A percentile compares a stretch with the other conserved stretches of the same genome.
These are phyloP conservation scores for Opisthograptis luteolata DNA, from an alignment of 2,888 invertebrate genomes.

Conservation along the genomic window DNA sequence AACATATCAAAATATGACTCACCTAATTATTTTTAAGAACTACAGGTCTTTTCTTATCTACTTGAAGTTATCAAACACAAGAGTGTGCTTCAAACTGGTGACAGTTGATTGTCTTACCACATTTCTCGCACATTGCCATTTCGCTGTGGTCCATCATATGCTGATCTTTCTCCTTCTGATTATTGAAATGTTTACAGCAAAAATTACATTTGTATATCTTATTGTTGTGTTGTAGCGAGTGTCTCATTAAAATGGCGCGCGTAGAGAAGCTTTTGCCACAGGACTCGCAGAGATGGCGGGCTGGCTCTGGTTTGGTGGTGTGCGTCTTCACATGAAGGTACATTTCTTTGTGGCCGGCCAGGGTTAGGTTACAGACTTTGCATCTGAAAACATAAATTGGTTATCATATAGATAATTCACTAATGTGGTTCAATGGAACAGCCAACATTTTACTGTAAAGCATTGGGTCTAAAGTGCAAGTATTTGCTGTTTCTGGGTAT, in stretches of 20 bases:
- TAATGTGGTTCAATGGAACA: background rate
- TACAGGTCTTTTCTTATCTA: too few relatives aligned
- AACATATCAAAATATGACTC: background rate
- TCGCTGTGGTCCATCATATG: conserved; percentile 59
- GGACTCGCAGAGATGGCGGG: conserved; percentile 70
- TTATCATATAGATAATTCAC: background rate
- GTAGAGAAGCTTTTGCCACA: conserved; percentile 74
- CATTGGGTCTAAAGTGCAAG: too few relatives aligned
- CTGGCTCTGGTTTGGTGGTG: conserved; percentile 53
- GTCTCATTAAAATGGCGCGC: conserved; percentile 58
- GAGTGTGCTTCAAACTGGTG: conserved; percentile 53
- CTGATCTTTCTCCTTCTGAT: conserved; percentile 49
- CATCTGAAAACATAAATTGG: conserved; percentile 66
- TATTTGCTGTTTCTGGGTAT: too few relatives aligned
- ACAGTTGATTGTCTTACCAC: conserved; percentile 62
- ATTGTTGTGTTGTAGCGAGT: conserved; percentile 55
- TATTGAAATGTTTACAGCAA: conserved; percentile 54
- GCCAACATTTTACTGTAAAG: too few relatives aligned
- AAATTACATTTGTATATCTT: conserved; percentile 51
- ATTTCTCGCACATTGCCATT: conserved; percentile 70
- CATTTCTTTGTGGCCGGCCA: conserved; percentile 81
- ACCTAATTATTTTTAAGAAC: too few relatives aligned
- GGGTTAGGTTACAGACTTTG: conserved; percentile 84
- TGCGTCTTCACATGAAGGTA: conserved; percentile 85
- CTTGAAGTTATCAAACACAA: conserved; percentile 42